phyloP scores from a whole-genome alignment of 1,140 invertebrate species.

The Magallana ariakensis region DNA sequence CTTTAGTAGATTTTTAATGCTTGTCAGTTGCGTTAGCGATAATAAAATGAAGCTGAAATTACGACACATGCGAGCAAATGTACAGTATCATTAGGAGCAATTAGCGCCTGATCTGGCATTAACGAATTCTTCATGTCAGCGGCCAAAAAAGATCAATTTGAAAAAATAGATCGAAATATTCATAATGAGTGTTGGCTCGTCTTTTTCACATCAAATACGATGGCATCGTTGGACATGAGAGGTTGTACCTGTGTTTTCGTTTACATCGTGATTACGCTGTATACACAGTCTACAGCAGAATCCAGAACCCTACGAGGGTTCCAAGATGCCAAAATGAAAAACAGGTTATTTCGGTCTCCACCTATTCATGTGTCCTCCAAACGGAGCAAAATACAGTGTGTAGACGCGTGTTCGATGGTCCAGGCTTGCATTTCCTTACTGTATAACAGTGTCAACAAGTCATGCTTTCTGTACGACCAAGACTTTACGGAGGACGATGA shows the following conservation, averaged over 20 bases:
- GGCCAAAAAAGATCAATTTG: slow-evolving; percentile 10
- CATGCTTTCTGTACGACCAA: not conserved
- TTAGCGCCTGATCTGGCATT: not conserved
- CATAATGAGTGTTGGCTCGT: not conserved
- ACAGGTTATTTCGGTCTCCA: not conserved
- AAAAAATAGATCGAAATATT: not conserved
- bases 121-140: not conserved
- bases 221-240: not conserved
- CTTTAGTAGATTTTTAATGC: not conserved
- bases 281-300: not conserved
- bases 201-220: not conserved
- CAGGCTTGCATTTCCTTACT: not conserved
- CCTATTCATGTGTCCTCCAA: not conserved
- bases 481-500: not conserved
- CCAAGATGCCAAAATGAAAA: slow-evolving; percentile 25
- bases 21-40: not conserved
- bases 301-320: not conserved
- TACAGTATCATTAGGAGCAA: not conserved
- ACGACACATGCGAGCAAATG: not conserved
- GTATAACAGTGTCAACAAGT: not conserved
- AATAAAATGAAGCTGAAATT: no score
- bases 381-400: slow-evolving; percentile 20
- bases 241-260: not conserved
- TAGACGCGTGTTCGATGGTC: slow-evolving; percentile 4
- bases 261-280: not conserved